These are phyloP conservation scores for Globodera rostochiensis DNA, from an alignment of 1,140 invertebrate genomes.

Conservation along the genomic window DNA sequence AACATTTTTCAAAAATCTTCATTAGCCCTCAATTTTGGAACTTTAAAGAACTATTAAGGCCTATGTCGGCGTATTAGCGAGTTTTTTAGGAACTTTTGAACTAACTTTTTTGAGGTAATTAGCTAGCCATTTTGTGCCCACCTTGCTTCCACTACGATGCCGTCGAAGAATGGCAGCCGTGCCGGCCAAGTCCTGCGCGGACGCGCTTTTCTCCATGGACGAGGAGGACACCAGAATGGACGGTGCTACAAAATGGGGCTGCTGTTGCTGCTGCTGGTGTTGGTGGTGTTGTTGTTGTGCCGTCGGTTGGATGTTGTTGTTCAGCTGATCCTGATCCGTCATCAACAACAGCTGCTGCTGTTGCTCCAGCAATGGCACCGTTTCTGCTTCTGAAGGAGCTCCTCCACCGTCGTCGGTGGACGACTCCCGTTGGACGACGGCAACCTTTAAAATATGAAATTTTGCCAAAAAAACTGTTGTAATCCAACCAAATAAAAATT, in stretches of 20 bases:
- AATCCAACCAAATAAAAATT: too few species aligned
- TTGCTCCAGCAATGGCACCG: not conserved
- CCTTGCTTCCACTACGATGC: slow-evolving; percentile 8
- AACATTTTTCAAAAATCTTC: too few species aligned
- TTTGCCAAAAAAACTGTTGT: too few species aligned
- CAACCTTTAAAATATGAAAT: not conserved
- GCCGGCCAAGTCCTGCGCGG: slow-evolving; percentile 22
- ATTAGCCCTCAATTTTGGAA: too few species aligned
- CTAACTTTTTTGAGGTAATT: too few species aligned
- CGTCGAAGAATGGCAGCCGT: not conserved
- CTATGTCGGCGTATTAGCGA: too few species aligned
- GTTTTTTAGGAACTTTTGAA: too few species aligned
- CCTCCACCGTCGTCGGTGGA: not conserved
- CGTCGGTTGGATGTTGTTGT: slow-evolving; percentile 2
- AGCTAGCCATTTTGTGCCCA: not conserved
- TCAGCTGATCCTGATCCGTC: slow-evolving; percentile 19
- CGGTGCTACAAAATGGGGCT: slow-evolving; percentile 26
- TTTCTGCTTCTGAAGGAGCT: not conserved
- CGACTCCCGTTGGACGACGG: not conserved
- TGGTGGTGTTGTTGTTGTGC: slow-evolving; percentile 25
- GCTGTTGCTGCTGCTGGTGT: not conserved
- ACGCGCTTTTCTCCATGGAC: slow-evolving; percentile 25
- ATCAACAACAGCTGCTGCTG: not conserved
- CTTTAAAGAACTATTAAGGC: too few species aligned
- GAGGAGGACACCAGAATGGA: slow-evolving; percentile 28